Evolutionary conservation across 2,888 invertebrate genomes (phyloP).

Genomic region (Erebia palarica): DNA sequence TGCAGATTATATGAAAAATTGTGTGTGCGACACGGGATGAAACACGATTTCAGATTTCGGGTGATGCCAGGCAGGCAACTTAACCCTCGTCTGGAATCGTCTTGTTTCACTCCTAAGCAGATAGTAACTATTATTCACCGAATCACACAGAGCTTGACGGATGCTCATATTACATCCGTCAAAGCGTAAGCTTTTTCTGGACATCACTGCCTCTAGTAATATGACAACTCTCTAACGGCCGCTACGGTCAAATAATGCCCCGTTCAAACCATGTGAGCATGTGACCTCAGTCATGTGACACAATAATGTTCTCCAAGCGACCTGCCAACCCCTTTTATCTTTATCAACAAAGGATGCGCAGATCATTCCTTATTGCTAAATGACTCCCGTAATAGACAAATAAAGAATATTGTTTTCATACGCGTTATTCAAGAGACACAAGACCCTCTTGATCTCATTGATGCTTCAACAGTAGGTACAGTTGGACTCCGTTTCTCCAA

Average conservation of each 20-base stretch:
- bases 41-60: no score
- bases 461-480: conserved; percentile 2
- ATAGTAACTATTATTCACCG: no score
- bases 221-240: no score
- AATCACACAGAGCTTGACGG: no score
- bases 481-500: background rate
- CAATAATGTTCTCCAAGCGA: conserved; percentile 38
- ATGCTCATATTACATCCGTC: no score
- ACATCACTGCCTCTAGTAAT: no score
- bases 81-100: no score
- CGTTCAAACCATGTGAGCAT: conserved; percentile 29
- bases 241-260: conserved; percentile 24
- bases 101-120: no score
- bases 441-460: conserved; percentile 16
- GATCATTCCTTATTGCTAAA: conserved; percentile 44
- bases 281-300: conserved; percentile 41
- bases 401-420: conserved; percentile 27
- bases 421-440: background rate
- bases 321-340: conserved; percentile 48
- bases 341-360: conserved; percentile 43
- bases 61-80: no score
- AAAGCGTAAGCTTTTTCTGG: no score
- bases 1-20: no score
- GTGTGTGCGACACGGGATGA: no score
- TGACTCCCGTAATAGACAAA: conserved; percentile 37